Conservation (phyloP, 2,888 invertebrate species). For the Phengaris arion region DNA sequence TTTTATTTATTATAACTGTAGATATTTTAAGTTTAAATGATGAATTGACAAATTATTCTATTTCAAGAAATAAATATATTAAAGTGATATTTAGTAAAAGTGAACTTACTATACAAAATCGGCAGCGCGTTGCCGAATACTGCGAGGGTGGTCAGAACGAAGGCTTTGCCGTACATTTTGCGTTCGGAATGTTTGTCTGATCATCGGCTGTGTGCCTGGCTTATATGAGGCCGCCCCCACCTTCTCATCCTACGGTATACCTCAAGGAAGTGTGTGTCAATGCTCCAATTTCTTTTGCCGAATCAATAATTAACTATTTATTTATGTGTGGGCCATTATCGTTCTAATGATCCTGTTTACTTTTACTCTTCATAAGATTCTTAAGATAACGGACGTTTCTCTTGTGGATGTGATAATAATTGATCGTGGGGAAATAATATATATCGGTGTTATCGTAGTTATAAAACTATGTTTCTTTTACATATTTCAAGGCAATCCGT, state of each 20-base stretch:
- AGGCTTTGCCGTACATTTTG: slow-evolving; percentile 59
- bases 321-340: not conserved
- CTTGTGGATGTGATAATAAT: too few species aligned
- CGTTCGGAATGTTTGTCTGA: slow-evolving; percentile 14
- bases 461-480: too few species aligned
- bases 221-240: slow-evolving; percentile 20
- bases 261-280: slow-evolving; percentile 16
- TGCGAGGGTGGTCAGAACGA: slow-evolving; percentile 52
- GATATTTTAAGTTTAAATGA: too few species aligned
- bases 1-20: too few species aligned
- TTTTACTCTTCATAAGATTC: not conserved
- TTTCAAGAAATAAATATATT: too few species aligned
- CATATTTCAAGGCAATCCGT: too few species aligned
- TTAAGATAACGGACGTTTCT: not conserved
- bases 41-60: too few species aligned
- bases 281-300: slow-evolving; percentile 10
- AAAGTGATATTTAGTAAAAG: not conserved
- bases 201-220: not conserved
- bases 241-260: slow-evolving; percentile 1
- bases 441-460: too few species aligned
- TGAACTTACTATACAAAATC: slow-evolving; percentile 54
- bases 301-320: not conserved
- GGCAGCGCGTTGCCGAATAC: slow-evolving; percentile 56
- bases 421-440: too few species aligned
- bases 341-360: not conserved